Base-by-base conservation (phyloP, 2,888 invertebrate species). In the Caradrina clavipalpis region DNA sequence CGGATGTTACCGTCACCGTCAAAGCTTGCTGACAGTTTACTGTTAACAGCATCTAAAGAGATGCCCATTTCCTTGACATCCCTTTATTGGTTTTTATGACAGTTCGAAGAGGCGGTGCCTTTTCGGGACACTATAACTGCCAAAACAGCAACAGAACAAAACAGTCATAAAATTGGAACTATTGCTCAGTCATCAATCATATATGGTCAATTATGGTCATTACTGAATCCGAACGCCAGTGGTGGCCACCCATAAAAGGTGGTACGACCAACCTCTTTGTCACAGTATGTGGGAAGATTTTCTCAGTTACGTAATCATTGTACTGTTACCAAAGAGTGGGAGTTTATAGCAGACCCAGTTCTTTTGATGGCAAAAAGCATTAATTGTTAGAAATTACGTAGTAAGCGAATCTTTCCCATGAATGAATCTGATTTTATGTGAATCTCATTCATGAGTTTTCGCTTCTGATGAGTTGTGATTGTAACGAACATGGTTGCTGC, bases 121-220 rank as follows among this genome's bases (percentile, higher is more conserved):
- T 59, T 54, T 76, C 7, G 0, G 17, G 39, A 57, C 3, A 47
- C 47, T 13, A 39, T 31, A 45, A 11, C 13, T n/a, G 42, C 59
- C 51, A 45, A 47, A 78, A 47, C 8, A 47, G 47, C 11, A 5
- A 45, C 0, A 8, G 26, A 35, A 62, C 67, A 56, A 56, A 75
- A 80, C 50, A 75, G 19, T 64, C 50, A 54, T 68, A 81, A 65
- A 73, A 64, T 69, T 50, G 56, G 47, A 57, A 58, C 42, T 56
- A 68, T 68, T 66, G 59, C 73, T 67, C 63, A 69, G 59, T 49
- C 47, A 62, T 78, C 78, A 65, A 81, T 78, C 80, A 68, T 78
- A 74, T 78, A 82, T 82, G 80, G 80, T 80, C 80, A 82, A 78
- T 82, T 78, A 82, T 82, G 80, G 80, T 80, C 80, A 82, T 82